phyloP scores from a whole-genome alignment of 2,797 vertebrate genomes.

The Monodelphis domestica region DNA sequence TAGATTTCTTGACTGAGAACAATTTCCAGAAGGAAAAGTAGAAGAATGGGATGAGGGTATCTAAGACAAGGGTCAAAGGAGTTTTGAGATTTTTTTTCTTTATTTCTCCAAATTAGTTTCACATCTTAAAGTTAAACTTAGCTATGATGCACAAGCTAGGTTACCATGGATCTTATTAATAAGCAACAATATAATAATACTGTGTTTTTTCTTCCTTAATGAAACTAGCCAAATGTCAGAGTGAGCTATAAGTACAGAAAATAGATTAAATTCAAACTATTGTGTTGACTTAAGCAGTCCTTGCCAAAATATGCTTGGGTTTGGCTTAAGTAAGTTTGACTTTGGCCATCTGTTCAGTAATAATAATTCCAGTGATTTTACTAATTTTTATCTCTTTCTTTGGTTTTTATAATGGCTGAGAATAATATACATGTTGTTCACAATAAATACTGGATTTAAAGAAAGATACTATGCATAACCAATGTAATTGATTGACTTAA shows the following conservation, averaged over 20 bases:
- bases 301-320: accelerated
- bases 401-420: neutral
- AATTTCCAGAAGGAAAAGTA: neutral
- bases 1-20: neutral
- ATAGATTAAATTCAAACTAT: no score
- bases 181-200: neutral
- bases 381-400: neutral
- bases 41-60: neutral
- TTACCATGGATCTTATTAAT: neutral
- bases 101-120: neutral
- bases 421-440: neutral
- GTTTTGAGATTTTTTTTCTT: neutral
- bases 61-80: neutral
- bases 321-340: accelerated
- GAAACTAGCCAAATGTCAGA: neutral
- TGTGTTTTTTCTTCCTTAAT: neutral
- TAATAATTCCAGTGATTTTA: no score
- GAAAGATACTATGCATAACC: neutral
- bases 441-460: neutral
- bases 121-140: neutral
- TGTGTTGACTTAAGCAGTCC: no score
- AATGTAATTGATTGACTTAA: neutral
- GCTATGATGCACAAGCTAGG: neutral
- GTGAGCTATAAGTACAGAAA: accelerated
- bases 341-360: accelerated